phyloP scores from a whole-genome alignment of 2,797 vertebrate genomes.

The Luscinia megarhynchos region DNA sequence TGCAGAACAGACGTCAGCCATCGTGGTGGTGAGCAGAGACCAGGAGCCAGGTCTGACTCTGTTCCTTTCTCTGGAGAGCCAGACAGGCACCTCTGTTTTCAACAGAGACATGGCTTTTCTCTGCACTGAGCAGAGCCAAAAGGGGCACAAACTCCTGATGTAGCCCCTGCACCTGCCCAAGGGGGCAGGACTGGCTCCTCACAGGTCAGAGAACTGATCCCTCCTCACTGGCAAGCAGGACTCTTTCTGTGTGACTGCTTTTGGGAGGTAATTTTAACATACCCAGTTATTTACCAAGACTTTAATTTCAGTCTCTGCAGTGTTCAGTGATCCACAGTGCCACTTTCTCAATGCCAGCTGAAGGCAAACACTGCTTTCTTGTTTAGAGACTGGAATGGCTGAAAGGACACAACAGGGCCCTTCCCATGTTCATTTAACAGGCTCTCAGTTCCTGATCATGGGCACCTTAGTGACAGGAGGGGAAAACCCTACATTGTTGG shows the following conservation, averaged over 20 bases:
- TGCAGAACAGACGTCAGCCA: slow-evolving; percentile 32
- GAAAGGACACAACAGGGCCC: background rate
- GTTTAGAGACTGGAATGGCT: background rate
- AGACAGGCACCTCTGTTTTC: background rate
- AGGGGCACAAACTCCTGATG: background rate
- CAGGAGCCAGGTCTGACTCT: background rate
- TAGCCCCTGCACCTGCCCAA: background rate
- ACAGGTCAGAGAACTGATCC: background rate
- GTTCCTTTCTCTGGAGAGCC: background rate
- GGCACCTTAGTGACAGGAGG: background rate
- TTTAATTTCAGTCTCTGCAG: background rate
- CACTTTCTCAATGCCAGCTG: background rate
- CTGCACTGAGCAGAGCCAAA: background rate
- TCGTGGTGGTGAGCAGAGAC: background rate
- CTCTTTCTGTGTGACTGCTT: background rate
- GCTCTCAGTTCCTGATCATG: background rate
- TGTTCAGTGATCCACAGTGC: background rate
- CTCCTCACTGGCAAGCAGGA: background rate
- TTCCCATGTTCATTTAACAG: background rate
- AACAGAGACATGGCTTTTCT: background rate
- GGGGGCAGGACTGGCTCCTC: background rate
- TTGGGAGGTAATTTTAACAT: background rate
- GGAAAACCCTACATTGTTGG: background rate
- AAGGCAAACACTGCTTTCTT: background rate
- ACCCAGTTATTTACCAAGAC: background rate